These are phyloP conservation scores for Ostrea edulis DNA, from an alignment of 1,140 invertebrate species.

Conservation along the genomic window DNA sequence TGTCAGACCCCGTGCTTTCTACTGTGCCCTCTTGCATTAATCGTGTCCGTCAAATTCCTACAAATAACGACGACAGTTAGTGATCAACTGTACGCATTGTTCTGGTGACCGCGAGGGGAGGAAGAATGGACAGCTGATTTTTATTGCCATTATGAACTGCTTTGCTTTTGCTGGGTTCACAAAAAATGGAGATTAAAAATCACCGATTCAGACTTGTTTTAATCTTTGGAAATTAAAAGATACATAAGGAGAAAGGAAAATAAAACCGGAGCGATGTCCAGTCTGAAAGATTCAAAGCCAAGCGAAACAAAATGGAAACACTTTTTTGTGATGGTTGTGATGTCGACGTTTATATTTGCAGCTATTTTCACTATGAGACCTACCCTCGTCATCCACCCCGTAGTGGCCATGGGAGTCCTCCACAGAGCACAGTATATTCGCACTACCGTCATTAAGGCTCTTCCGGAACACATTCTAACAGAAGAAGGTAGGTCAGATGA, in stretches of 20 bases:
- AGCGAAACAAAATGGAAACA: constrained; percentile 2
- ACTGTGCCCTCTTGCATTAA: constrained; percentile 17
- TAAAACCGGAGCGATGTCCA: neutral
- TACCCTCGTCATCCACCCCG: neutral
- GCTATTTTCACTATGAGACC: constrained; percentile 13
- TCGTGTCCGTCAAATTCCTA: constrained; percentile 22
- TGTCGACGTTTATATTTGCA: constrained; percentile 17
- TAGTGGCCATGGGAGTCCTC: constrained; percentile 4
- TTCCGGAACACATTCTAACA: neutral
- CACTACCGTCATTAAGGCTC: neutral
- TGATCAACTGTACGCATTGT: constrained; percentile 13
- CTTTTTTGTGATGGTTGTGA: constrained; percentile 13
- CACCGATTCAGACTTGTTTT: neutral
- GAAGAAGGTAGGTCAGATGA: constrained; percentile 1
- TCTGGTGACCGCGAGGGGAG: neutral
- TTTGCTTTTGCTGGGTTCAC: neutral
- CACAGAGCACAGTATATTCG: neutral
- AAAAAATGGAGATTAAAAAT: constrained; percentile 30
- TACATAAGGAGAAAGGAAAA: neutral
- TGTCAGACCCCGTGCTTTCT: neutral
- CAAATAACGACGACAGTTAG: constrained; percentile 12
- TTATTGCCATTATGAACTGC: constrained; percentile 18
- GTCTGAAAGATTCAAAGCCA: neutral
- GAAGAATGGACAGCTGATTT: constrained; percentile 13
- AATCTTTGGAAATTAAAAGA: neutral